phyloP scores from a whole-genome alignment of 2,113 vertebrate species.

The Plectropomus leopardus region DNA sequence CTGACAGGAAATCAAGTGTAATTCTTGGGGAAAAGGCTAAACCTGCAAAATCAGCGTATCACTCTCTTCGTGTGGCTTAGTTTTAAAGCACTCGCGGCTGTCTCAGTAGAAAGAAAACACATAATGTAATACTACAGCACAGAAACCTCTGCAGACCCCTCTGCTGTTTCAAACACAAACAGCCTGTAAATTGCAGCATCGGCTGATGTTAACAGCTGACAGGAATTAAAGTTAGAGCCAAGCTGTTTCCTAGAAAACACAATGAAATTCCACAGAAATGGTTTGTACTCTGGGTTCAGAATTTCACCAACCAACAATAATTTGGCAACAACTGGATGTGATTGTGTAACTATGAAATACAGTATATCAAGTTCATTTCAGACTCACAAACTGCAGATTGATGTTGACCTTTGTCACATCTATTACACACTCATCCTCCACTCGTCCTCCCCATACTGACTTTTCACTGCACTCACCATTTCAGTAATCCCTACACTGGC shows the following conservation, averaged over 20 bases:
- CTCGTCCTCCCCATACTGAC: neutral
- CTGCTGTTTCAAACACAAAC: neutral
- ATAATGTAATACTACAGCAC: neutral
- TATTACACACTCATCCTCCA: neutral
- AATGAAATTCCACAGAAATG: neutral
- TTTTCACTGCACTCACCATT: neutral
- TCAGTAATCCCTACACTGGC: neutral
- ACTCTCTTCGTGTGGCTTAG: neutral
- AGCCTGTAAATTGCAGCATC: neutral
- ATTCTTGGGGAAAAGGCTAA: neutral
- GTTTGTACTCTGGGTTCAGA: neutral
- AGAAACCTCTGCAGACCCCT: neutral
- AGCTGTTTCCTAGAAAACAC: conserved; percentile 29
- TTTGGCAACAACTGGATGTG: neutral
- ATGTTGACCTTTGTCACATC: neutral
- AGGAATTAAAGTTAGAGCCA: neutral
- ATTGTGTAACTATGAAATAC: neutral
- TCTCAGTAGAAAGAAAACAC: neutral
- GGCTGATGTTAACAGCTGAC: conserved; percentile 2
- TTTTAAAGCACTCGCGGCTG: too few species aligned
- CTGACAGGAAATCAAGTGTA: neutral
- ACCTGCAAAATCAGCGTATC: neutral
- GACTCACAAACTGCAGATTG: neutral
- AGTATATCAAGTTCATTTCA: neutral
- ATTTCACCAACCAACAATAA: neutral